A percentile compares a stretch with the other conserved stretches of the same genome.
phyloP scores from a whole-genome alignment of 2,888 invertebrate genomes.

The Zhuqinia jingwanae region DNA sequence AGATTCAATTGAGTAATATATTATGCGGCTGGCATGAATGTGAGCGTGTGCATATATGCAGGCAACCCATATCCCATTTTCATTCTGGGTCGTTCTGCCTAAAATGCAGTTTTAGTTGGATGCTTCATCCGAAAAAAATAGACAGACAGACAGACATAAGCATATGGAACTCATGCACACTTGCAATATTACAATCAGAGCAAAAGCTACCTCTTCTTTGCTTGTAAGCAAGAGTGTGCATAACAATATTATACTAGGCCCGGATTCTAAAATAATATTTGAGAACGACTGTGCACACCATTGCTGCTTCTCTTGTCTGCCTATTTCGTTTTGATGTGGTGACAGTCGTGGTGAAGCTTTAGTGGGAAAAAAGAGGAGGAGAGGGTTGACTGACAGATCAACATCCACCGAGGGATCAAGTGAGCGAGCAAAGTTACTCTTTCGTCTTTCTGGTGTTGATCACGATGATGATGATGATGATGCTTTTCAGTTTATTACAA shows the following conservation, averaged over 20 bases:
- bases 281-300: no score
- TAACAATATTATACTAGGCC: background rate
- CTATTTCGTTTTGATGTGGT: constrained; percentile 46
- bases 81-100: no score
- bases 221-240: background rate
- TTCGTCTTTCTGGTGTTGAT: background rate
- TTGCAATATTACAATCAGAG: background rate
- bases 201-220: background rate
- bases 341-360: constrained; percentile 41
- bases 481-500: constrained; percentile 38
- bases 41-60: background rate
- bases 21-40: background rate
- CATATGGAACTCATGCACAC: background rate
- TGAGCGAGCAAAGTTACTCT: background rate
- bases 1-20: constrained; percentile 26
- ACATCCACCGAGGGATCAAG: constrained; percentile 36
- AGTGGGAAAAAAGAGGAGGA: constrained; percentile 2
- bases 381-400: constrained; percentile 63
- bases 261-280: background rate
- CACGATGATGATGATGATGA: background rate
- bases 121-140: background rate
- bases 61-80: background rate
- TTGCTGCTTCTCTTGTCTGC: background rate
- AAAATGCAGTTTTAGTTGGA: no score
- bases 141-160: background rate